Conservation (phyloP, 2,888 invertebrate genomes). For the Candidula unifasciata region DNA sequence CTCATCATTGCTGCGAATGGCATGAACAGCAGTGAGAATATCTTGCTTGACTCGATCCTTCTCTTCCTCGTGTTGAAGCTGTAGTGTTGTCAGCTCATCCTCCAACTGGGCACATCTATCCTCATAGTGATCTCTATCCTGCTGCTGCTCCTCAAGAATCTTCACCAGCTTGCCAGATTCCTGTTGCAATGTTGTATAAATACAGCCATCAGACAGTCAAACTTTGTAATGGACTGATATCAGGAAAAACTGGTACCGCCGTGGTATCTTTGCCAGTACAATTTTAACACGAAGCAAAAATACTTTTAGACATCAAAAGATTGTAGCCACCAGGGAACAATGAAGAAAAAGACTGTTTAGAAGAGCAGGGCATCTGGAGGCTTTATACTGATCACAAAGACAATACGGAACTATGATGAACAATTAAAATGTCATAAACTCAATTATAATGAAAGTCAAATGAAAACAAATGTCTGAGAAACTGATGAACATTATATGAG, state of each 20-base stretch:
- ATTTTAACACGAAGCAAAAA: too few species aligned
- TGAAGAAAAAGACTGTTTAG: too few species aligned
- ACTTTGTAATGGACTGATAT: not conserved
- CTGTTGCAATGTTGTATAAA: slow-evolving; percentile 33
- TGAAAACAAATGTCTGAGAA: too few species aligned
- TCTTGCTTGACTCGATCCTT: slow-evolving; percentile 76
- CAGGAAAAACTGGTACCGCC: not conserved
- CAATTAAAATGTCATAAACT: too few species aligned
- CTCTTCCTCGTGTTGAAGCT: slow-evolving; percentile 77
- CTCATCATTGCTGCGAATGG: slow-evolving; percentile 71
- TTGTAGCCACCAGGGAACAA: not conserved
- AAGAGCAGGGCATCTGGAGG: too few species aligned
- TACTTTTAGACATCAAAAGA: not conserved
- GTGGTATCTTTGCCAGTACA: too few species aligned
- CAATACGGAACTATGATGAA: too few species aligned
- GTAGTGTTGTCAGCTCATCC: slow-evolving; percentile 71
- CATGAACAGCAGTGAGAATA: slow-evolving; percentile 78
- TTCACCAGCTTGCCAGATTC: slow-evolving; percentile 61
- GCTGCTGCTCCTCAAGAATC: slow-evolving; percentile 65
- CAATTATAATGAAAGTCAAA: too few species aligned
- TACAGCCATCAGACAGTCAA: not conserved
- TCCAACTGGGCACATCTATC: slow-evolving; percentile 61
- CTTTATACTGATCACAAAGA: too few species aligned
- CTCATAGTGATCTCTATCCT: slow-evolving; percentile 68
- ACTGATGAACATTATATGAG: too few species aligned